Evolutionary conservation across 1,140 invertebrate genomes (phyloP), one percentile per base, ranked within the genome.

Genomic region (Drosophila paulistorum): DNA sequence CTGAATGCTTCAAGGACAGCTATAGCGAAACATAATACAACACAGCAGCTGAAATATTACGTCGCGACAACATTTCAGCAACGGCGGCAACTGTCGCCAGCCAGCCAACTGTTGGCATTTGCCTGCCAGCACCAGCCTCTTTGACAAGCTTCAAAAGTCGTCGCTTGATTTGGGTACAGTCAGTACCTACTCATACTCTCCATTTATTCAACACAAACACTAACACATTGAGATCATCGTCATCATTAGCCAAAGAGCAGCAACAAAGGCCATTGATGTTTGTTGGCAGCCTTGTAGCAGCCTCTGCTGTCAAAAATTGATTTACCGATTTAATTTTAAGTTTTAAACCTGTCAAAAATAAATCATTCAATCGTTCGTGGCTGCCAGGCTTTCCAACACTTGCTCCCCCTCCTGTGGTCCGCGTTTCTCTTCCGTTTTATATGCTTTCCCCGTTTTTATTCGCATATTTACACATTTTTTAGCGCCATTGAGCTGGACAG

Each of bases 331-430:
- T 91, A 91, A 91, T 91, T 91, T 91, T 87, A 91, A 91, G 85
- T 91, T 91, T 90, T 90, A 90, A 91, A 91, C 80, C 90, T 91
- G 90, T 91, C 90, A 91, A 91, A 91, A 91, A 91, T 91, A 91
- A 91, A 91, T 91, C 90, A 91, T 91, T 91, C 90, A 91, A 91
- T 91, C 90, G 82, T 75, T 86, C 71, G 58, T 74, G 54, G 48
- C 59, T 71, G 61, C 55, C 71, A 5, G 60, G 42, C 67, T 39
- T 69, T 13, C 65, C 55, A 71, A 66, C 69, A 61, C 61, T 74
- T 42, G 37, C 35, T 41, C 41, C 35, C 55, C 5, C 17, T 45
- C 9, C 14, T 11, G 33, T 23, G 23, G 4, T 26, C 14, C 39
- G n/a, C 33, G n/a, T 55, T 61, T 61, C 20, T 60, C 65, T 51